Base-by-base conservation (phyloP, 2,888 invertebrate genomes). In the Papilio elwesi region DNA sequence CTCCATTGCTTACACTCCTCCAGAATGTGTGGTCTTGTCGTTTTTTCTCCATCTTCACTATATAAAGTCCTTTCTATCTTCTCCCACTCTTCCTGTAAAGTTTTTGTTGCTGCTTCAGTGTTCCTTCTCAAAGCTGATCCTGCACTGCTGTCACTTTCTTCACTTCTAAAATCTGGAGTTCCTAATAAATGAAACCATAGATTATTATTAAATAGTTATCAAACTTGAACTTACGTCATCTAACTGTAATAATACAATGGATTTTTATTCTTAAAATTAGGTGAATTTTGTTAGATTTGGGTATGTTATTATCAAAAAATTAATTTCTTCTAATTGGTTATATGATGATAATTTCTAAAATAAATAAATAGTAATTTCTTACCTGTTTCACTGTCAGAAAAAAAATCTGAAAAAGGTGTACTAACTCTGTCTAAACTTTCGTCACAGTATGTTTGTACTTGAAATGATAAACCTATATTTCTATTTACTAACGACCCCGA, bases 1-100 rank as follows among this genome's bases (percentile, higher is more conserved):
- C 91, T 93, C 95, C 95, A 95, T 79, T 95, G 94, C 73, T 91
- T 90, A 79, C 95, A 95, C 82, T 95, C 95, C 51, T 95, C 94
- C 75, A 92, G 84, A 75, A 95, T 94, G 70, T 94, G 93, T 63
- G 92, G 88, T 48, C 91, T 78, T 0, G 87, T 87, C 62, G 91
- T 90, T 75, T 94, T 93, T 76, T 91, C 91, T 1, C 94, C 92
- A 38, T 94, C 94, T 77, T 94, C 93, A 82, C 94, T 90, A 78
- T 94, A 94, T 48, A 95, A 81, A 13, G 95, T 94, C 78, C 94
- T 90, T 79, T 95, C 94, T 78, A 95, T 94, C 71, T 91, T 86
- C 65, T 94, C 93, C 89, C 95, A 94, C 86, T 95, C 95, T 1
- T 88, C 84, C n/a, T 90, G 87, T 26, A 95, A 88, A 36, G 82